phyloP scores from a whole-genome alignment of 2,113 vertebrate species.

The Osmerus mordax region DNA sequence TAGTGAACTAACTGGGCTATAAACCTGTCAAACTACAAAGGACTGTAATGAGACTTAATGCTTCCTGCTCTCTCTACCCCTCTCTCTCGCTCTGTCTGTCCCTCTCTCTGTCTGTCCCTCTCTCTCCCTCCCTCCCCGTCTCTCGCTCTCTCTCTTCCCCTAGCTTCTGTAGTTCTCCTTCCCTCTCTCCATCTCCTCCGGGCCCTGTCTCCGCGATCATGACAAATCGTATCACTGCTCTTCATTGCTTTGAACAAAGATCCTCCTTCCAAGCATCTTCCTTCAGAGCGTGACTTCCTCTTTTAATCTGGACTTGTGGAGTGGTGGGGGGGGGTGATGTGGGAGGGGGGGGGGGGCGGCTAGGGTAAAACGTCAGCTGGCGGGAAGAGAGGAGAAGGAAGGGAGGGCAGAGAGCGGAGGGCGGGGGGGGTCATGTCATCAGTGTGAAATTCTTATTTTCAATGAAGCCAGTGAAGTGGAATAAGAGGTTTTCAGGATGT shows the following conservation, averaged over 20 bases:
- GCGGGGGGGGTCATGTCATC: background rate
- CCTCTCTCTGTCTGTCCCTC: background rate
- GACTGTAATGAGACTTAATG: background rate
- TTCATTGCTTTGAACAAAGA: background rate
- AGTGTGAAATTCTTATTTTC: background rate
- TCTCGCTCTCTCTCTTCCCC: too few species aligned
- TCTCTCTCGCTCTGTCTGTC: background rate
- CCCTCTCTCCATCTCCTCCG: background rate
- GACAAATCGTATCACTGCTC: background rate
- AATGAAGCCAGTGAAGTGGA: background rate
- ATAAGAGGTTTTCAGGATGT: background rate
- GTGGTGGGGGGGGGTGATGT: background rate
- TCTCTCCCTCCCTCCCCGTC: background rate
- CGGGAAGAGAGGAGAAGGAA: background rate
- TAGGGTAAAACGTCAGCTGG: slow-evolving; percentile 2
- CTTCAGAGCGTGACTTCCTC: slow-evolving; percentile 22
- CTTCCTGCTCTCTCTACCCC: background rate
- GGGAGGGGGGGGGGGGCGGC: background rate
- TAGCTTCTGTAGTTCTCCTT: background rate
- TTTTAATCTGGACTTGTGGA: slow-evolving; percentile 2
- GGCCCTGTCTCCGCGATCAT: slow-evolving; percentile 11
- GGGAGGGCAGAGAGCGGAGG: background rate
- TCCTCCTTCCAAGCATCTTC: slow-evolving; percentile 7
- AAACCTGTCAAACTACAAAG: slow-evolving; percentile 21
- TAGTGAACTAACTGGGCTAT: slow-evolving; percentile 17